Evolutionary conservation across 2,888 invertebrate species (phyloP).

Genomic region (Pinctada fucata): DNA sequence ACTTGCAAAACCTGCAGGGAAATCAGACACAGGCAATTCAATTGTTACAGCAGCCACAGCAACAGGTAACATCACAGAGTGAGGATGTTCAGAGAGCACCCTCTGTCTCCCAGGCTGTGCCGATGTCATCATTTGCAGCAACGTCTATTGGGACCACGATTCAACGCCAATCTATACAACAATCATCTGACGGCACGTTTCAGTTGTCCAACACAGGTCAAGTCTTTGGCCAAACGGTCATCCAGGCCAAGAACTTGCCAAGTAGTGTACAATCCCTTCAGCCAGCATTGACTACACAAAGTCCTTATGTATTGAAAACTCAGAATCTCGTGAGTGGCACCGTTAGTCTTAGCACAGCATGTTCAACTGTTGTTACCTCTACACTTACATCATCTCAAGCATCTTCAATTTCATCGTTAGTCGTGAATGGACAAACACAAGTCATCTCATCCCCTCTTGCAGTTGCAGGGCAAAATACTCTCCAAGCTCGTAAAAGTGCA

Average conservation of each 20-base stretch:
- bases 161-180: constrained; percentile 1
- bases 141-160: not conserved
- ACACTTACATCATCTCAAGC: constrained; percentile 60
- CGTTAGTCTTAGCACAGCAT: constrained; percentile 38
- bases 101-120: not conserved
- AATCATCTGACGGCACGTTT: constrained; percentile 1
- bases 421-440: constrained; percentile 17
- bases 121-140: not conserved
- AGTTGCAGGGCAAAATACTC: constrained; percentile 28
- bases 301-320: constrained; percentile 22
- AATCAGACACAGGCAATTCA: constrained; percentile 32
- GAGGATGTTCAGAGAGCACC: not conserved
- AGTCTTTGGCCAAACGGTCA: constrained; percentile 15
- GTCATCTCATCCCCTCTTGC: constrained; percentile 30
- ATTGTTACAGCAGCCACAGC: constrained; percentile 41
- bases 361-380: constrained; percentile 55
- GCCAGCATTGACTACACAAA: constrained; percentile 18
- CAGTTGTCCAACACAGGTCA: not conserved
- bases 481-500: constrained; percentile 42
- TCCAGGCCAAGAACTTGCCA: constrained; percentile 11
- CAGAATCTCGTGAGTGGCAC: constrained; percentile 1
- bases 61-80: constrained; percentile 15
- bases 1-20: constrained; percentile 53
- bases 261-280: not conserved
- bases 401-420: constrained; percentile 34